Conservation (phyloP, 64 coral and sea anemone genomes). For the Actinia tenebrosa region DNA sequence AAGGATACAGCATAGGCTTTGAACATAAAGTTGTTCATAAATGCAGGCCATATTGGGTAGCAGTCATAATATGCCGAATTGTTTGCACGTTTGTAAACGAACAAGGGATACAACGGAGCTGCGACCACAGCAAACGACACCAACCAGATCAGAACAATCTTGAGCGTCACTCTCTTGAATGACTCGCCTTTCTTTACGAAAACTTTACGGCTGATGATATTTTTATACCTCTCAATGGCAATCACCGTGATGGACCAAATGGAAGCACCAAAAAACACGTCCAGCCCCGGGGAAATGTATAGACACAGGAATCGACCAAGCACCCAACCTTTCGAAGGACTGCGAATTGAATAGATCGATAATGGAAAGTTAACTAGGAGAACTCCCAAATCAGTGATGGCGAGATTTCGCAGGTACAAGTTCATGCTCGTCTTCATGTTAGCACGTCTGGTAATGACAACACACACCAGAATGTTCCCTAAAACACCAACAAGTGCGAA, state of each 20-base stretch:
- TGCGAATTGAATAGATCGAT: neutral
- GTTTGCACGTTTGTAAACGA: neutral
- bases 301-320: slow-evolving; percentile 28
- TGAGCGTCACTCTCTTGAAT: slow-evolving; percentile 1
- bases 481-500: slow-evolving; percentile 33
- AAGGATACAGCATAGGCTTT: neutral
- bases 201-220: slow-evolving; percentile 1
- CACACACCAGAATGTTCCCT: slow-evolving; percentile 28
- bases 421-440: slow-evolving; percentile 21
- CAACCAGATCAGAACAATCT: slow-evolving; percentile 22
- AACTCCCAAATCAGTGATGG: slow-evolving; percentile 43
- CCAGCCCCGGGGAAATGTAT: slow-evolving; percentile 18
- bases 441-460: slow-evolving; percentile 21
- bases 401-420: slow-evolving; percentile 35
- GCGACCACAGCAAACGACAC: slow-evolving; percentile 23
- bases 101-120: slow-evolving; percentile 11
- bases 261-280: slow-evolving; percentile 42
- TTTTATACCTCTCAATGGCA: slow-evolving; percentile 37
- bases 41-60: neutral
- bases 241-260: slow-evolving; percentile 54
- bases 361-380: slow-evolving; percentile 41
- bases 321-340: neutral
- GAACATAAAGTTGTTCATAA: neutral
- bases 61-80: neutral
- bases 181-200: neutral